These are phyloP conservation scores for Philopedon plagiatum DNA, from an alignment of 2,888 invertebrate genomes.

Conservation along the genomic window DNA sequence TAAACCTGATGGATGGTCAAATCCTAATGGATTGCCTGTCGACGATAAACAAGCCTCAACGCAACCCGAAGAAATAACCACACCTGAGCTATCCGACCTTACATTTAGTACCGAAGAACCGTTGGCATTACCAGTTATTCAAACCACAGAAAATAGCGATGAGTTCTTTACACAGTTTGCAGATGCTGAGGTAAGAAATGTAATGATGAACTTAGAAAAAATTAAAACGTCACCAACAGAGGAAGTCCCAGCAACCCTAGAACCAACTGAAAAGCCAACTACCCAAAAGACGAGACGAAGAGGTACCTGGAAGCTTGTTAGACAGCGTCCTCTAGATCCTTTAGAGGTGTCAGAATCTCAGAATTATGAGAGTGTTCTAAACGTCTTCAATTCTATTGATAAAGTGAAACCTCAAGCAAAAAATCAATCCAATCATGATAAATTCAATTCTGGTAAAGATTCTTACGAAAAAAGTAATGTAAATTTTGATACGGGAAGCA, in stretches of 20 bases:
- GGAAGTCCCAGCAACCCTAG: background rate
- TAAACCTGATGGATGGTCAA: conserved; percentile 60
- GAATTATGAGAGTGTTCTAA: conserved; percentile 71
- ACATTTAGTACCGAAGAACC: conserved; percentile 55
- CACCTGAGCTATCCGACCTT: conserved; percentile 34
- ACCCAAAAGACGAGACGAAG: conserved; percentile 71
- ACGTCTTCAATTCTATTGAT: conserved; percentile 57
- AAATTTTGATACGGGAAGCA: background rate
- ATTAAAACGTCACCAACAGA: conserved; percentile 28
- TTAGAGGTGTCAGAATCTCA: conserved; percentile 88
- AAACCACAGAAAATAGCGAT: conserved; percentile 40
- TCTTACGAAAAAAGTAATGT: background rate
- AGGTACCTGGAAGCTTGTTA: conserved; percentile 83
- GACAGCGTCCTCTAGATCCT: conserved; percentile 76
- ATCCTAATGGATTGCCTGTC: conserved; percentile 49
- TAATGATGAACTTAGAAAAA: conserved; percentile 33
- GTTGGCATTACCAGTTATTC: conserved; percentile 31
- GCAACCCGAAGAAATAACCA: background rate
- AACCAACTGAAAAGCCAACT: conserved; percentile 1
- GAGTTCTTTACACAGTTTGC: conserved; percentile 45
- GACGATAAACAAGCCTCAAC: background rate
- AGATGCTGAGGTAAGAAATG: background rate
- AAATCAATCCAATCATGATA: background rate
- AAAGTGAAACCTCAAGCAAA: conserved; percentile 54
- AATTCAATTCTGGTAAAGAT: background rate